A percentile compares a stretch with the other conserved stretches of the same genome.
phyloP scores from a whole-genome alignment of 2,888 invertebrate genomes.

The Tolmerus cingulatus region DNA sequence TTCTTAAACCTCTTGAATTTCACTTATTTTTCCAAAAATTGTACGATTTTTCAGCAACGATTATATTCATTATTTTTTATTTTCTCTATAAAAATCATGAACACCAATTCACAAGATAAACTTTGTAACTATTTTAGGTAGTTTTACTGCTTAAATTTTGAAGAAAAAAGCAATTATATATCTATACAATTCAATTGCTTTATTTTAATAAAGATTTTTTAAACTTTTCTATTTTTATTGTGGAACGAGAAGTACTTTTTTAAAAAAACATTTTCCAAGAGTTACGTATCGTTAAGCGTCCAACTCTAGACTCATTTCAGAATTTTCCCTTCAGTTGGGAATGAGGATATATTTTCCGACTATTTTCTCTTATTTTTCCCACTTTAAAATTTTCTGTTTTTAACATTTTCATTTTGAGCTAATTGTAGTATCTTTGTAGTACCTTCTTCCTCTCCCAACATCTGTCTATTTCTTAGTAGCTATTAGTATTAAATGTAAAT shows the following conservation, averaged over 20 bases:
- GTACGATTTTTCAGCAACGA: no score
- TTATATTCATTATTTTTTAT: background rate
- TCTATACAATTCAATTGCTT: no score
- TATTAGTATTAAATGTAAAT: background rate
- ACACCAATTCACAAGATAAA: background rate
- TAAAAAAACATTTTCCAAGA: background rate
- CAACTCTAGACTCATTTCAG: conserved; percentile 40
- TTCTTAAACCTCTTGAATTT: background rate
- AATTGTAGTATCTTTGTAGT: background rate
- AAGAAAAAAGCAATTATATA: no score
- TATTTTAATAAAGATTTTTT: background rate
- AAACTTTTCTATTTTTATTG: background rate
- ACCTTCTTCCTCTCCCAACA: background rate
- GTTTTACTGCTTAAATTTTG: background rate
- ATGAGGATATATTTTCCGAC: background rate
- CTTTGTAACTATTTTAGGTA: background rate
- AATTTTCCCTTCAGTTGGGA: conserved; percentile 34
- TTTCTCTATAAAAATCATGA: background rate
- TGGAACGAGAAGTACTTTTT: background rate
- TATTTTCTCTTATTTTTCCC: background rate
- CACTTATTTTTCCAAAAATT: background rate
- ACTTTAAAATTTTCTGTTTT: conserved; percentile 14
- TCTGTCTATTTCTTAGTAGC: background rate
- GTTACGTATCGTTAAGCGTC: conserved; percentile 39
- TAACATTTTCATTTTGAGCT: background rate